These are phyloP conservation scores for Drosophila algonquin DNA, from an alignment of 2,888 invertebrate genomes.

Conservation along the genomic window DNA sequence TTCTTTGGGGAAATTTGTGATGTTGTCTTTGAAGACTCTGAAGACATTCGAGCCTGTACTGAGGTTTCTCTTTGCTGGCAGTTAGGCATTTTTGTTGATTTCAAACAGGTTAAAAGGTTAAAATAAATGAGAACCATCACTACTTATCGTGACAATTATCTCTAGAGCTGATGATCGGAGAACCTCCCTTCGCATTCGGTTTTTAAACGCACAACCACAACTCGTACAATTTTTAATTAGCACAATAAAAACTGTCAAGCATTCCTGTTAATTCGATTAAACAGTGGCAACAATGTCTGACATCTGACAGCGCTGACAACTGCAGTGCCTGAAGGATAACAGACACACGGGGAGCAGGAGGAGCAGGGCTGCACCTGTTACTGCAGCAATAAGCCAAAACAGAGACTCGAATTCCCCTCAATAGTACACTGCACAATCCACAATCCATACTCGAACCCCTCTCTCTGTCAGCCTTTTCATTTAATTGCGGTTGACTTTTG, in stretches of 20 bases:
- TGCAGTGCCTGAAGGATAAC: conserved; percentile 30
- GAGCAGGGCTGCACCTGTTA: conserved; percentile 20
- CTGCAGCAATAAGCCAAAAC: conserved; percentile 50
- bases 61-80: background rate
- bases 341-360: background rate
- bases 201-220: conserved; percentile 3
- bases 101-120: background rate
- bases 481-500: conserved; percentile 77
- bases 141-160: background rate
- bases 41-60: background rate
- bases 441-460: conserved; percentile 30
- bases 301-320: conserved; percentile 46
- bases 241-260: conserved; percentile 59
- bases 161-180: background rate
- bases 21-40: background rate
- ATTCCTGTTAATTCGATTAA: conserved; percentile 57
- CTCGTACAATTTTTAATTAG: conserved; percentile 57
- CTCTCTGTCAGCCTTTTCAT: conserved; percentile 61
- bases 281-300: conserved; percentile 21
- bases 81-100: background rate
- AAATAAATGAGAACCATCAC: background rate
- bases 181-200: background rate
- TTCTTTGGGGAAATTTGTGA: background rate
- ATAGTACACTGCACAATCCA: conserved; percentile 41
- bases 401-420: conserved; percentile 51